A percentile compares a stretch with the other conserved stretches of the same genome.
Evolutionary conservation across 1,140 invertebrate genomes (phyloP).

Genomic region (Zophobas atratus): DNA sequence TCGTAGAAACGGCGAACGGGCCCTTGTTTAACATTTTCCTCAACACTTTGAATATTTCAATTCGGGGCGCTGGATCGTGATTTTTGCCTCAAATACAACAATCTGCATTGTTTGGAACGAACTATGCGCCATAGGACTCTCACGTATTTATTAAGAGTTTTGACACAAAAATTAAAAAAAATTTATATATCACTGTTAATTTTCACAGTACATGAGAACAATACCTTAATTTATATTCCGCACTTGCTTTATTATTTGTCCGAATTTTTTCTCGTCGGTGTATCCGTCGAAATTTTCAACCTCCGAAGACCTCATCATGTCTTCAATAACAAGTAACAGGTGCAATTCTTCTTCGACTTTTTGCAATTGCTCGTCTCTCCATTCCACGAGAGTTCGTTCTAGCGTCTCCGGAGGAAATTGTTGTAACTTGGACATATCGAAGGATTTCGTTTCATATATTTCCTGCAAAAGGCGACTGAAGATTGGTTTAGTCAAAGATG

Average conservation of each 20-base stretch:
- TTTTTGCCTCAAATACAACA: no score
- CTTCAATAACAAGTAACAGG: slow-evolving; percentile 4
- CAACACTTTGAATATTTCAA: not conserved
- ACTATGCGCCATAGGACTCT: no score
- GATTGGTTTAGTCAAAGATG: not conserved
- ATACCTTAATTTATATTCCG: slow-evolving; percentile 1
- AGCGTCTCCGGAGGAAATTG: not conserved
- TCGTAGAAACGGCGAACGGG: slow-evolving; percentile 12
- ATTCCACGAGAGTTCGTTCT: not conserved
- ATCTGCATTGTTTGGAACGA: no score
- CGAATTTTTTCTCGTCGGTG: slow-evolving; percentile 22
- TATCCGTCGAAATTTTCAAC: slow-evolving; percentile 3
- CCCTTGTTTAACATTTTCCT: slow-evolving; percentile 15
- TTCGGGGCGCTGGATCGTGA: not conserved
- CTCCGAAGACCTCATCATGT: slow-evolving; percentile 24
- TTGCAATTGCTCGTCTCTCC: slow-evolving; percentile 1
- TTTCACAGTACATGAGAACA: not conserved
- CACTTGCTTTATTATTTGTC: not conserved
- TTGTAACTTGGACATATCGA: not conserved
- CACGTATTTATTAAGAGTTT: not conserved
- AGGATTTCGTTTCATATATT: not conserved
- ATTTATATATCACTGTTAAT: not conserved
- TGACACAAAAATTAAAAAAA: not conserved
- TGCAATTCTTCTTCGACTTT: slow-evolving; percentile 17
- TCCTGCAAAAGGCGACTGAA: not conserved